Percentiles rank a stretch among this genome's conserved stretches.
phyloP scores from a whole-genome alignment of 2,113 vertebrate genomes.

The Acanthochromis polyacanthus region DNA sequence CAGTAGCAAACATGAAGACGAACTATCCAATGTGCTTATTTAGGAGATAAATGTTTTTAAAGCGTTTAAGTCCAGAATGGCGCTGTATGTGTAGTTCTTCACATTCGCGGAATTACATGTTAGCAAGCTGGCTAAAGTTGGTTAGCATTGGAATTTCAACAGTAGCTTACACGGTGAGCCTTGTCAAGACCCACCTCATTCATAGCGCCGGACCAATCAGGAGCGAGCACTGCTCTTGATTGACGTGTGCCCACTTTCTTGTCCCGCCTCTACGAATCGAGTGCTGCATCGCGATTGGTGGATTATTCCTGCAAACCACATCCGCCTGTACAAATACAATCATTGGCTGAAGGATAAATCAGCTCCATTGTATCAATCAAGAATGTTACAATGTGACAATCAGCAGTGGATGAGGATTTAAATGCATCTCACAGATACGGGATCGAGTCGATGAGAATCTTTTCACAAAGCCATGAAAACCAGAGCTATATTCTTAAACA shows the following conservation, averaged over 20 bases:
- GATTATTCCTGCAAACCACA: slow-evolving; percentile 43
- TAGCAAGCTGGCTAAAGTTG: slow-evolving; percentile 84
- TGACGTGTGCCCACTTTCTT: slow-evolving; percentile 54
- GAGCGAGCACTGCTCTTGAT: slow-evolving; percentile 15
- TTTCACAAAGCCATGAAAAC: slow-evolving; percentile 56
- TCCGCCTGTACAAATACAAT: slow-evolving; percentile 47
- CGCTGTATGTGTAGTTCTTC: slow-evolving; percentile 24
- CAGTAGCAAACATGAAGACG: slow-evolving; percentile 62
- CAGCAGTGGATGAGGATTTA: slow-evolving; percentile 13
- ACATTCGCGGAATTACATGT: slow-evolving; percentile 70
- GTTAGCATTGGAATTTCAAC: slow-evolving; percentile 86
- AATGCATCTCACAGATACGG: background rate
- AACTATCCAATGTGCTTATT: slow-evolving; percentile 2
- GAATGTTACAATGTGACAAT: background rate
- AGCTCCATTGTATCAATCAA: slow-evolving; percentile 27
- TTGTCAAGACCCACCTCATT: slow-evolving; percentile 66
- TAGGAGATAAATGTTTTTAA: slow-evolving; percentile 1
- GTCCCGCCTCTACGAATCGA: slow-evolving; percentile 51
- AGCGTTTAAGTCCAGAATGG: slow-evolving; percentile 7
- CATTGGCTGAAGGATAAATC: slow-evolving; percentile 59
- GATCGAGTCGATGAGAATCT: background rate
- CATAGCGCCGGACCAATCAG: slow-evolving; percentile 54
- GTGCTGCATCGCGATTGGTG: slow-evolving; percentile 58
- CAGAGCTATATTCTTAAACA: slow-evolving; percentile 76
- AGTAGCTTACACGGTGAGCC: slow-evolving; percentile 73